Evolutionary conservation across 2,797 vertebrate genomes (phyloP).

Genomic region (Crenichthys baileyi): DNA sequence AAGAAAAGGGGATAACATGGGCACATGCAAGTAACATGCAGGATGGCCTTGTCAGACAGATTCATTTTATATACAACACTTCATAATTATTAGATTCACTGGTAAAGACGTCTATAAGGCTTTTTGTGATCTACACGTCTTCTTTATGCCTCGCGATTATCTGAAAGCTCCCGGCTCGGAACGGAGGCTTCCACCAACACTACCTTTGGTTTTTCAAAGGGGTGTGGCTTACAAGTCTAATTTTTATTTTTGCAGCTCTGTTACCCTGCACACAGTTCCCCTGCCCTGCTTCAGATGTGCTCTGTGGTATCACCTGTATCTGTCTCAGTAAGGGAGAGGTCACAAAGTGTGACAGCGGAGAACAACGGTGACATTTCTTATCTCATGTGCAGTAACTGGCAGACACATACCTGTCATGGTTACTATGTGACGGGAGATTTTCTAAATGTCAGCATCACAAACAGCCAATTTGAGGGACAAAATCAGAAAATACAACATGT

Average conservation of each 20-base stretch:
- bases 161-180: background rate
- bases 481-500: background rate
- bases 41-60: too few relatives aligned
- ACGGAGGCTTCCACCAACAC: background rate
- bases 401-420: conserved; percentile 14
- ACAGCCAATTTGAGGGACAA: conserved; percentile 6
- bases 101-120: background rate
- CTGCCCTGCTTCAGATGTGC: conserved; percentile 35
- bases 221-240: too few relatives aligned
- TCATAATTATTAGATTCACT: too few relatives aligned
- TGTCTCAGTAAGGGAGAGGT: conserved; percentile 43
- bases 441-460: conserved; percentile 40
- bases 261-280: background rate
- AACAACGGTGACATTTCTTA: conserved; percentile 38
- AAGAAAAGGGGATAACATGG: too few relatives aligned
- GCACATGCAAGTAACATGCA: background rate
- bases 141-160: background rate
- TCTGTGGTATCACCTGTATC: conserved; percentile 34
- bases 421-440: conserved; percentile 18
- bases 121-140: background rate
- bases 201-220: too few relatives aligned
- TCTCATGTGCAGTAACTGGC: conserved; percentile 24
- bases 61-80: too few relatives aligned
- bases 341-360: conserved; percentile 14
- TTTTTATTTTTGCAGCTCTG: background rate